phyloP scores from a whole-genome alignment of 2,888 invertebrate genomes.

The Coenonympha glycerion region DNA sequence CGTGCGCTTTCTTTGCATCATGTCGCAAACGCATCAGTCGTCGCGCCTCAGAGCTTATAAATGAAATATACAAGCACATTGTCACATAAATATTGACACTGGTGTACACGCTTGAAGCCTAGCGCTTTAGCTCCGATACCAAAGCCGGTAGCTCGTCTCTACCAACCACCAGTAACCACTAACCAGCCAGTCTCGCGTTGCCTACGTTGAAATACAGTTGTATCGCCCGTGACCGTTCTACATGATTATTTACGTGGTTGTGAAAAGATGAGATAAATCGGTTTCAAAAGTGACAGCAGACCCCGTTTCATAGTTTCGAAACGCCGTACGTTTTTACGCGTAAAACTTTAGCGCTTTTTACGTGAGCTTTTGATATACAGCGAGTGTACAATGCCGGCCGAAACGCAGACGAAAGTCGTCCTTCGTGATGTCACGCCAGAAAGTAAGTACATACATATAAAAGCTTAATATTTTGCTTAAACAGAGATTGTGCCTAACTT shows the following conservation, averaged over 20 bases:
- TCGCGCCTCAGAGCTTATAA: conserved; percentile 23
- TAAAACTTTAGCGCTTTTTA: not conserved
- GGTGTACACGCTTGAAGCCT: conserved; percentile 8
- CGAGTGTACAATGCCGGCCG: conserved; percentile 52
- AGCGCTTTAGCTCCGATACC: not conserved
- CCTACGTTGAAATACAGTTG: conserved; percentile 7
- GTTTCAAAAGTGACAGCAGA: conserved; percentile 2
- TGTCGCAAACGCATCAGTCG: conserved; percentile 20
- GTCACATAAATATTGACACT: conserved; percentile 12
- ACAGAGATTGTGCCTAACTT: no score
- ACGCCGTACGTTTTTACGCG: not conserved
- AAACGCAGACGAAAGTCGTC: conserved; percentile 50
- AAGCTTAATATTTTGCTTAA: no score
- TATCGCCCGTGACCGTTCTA: not conserved
- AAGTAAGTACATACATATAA: conserved; percentile 46
- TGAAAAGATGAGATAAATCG: conserved; percentile 10
- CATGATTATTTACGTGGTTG: conserved; percentile 1
- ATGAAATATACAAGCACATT: conserved; percentile 13
- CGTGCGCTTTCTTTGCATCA: conserved; percentile 20
- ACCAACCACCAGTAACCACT: no score
- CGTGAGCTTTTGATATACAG: not conserved
- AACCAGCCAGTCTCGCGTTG: conserved; percentile 20
- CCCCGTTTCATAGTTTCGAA: not conserved
- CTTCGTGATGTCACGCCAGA: conserved; percentile 63
- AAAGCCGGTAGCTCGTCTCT: no score